Percentiles rank a stretch among this genome's conserved stretches.
These are phyloP conservation scores for Chloropsis cyanopogon DNA, from an alignment of 2,113 vertebrate genomes.

Conservation along the genomic window DNA sequence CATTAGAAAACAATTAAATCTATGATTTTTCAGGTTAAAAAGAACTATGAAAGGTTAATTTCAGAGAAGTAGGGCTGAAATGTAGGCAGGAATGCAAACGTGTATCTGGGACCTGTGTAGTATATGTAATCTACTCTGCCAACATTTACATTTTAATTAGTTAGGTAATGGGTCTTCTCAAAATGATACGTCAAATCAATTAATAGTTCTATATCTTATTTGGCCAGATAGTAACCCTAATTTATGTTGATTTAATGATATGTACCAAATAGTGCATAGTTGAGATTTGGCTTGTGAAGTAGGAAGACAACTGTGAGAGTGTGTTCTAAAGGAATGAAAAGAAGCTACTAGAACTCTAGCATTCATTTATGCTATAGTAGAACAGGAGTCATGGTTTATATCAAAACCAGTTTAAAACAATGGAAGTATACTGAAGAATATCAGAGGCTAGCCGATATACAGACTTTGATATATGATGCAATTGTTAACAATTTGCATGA, in stretches of 20 bases:
- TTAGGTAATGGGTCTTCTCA: not conserved
- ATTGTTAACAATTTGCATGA: not conserved
- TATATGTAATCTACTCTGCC: not conserved
- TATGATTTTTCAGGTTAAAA: not conserved
- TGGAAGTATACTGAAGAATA: not conserved
- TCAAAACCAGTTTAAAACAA: not conserved
- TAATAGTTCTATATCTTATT: not conserved
- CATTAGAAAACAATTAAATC: not conserved
- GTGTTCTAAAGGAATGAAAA: not conserved
- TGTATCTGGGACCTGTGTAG: not conserved
- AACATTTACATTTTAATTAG: not conserved
- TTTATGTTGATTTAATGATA: not conserved
- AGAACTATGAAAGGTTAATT: not conserved
- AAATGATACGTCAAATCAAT: not conserved
- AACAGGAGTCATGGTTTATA: not conserved
- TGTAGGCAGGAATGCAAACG: not conserved
- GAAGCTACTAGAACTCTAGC: not conserved
- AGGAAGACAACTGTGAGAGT: not conserved
- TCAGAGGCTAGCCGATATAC: not conserved
- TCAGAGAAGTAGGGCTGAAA: not conserved
- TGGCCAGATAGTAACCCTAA: not conserved
- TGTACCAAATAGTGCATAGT: not conserved
- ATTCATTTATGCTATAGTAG: not conserved
- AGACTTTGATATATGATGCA: not conserved
- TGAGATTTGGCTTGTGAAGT: not conserved